Percentiles rank a stretch among this genome's conserved stretches.
phyloP scores from a whole-genome alignment of 2,888 invertebrate species.

The Malthinus seriepunctatus region DNA sequence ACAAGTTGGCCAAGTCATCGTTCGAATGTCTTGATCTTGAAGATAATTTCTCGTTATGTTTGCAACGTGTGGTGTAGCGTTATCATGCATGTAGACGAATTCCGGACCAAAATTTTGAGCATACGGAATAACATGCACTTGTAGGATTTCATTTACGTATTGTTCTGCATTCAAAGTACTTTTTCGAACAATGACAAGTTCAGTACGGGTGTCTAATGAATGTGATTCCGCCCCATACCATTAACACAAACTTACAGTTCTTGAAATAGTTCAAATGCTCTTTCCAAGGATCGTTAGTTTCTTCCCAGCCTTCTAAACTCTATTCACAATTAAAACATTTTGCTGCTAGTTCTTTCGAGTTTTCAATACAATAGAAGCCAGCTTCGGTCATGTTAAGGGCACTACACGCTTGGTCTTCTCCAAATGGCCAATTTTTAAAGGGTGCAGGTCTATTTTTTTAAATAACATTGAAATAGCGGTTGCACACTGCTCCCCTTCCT shows the following conservation, averaged over 20 bases:
- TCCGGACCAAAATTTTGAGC: background rate
- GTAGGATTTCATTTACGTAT: background rate
- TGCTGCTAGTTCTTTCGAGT: slow-evolving; percentile 69
- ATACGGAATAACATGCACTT: slow-evolving; percentile 1
- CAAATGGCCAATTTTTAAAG: background rate
- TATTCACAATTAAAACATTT: slow-evolving; percentile 84
- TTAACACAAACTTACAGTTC: slow-evolving; percentile 71
- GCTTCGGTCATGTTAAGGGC: slow-evolving; percentile 72
- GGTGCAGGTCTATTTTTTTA: background rate
- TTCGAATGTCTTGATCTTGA: no score
- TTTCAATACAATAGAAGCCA: slow-evolving; percentile 77
- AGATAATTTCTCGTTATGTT: no score
- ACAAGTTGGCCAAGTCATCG: no score
- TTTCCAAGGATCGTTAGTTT: slow-evolving; percentile 79
- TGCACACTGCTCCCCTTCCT: no score
- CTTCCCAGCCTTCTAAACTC: slow-evolving; percentile 86
- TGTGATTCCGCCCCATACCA: no score
- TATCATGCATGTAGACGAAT: background rate
- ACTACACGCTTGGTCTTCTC: background rate
- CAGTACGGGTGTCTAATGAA: no score
- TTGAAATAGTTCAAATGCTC: slow-evolving; percentile 75
- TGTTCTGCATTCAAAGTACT: background rate
- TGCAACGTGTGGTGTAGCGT: background rate
- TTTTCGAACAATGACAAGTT: background rate
- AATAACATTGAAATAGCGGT: background rate